These are phyloP conservation scores for Spodoptera litura DNA, from an alignment of 1,140 invertebrate genomes.

Conservation along the genomic window DNA sequence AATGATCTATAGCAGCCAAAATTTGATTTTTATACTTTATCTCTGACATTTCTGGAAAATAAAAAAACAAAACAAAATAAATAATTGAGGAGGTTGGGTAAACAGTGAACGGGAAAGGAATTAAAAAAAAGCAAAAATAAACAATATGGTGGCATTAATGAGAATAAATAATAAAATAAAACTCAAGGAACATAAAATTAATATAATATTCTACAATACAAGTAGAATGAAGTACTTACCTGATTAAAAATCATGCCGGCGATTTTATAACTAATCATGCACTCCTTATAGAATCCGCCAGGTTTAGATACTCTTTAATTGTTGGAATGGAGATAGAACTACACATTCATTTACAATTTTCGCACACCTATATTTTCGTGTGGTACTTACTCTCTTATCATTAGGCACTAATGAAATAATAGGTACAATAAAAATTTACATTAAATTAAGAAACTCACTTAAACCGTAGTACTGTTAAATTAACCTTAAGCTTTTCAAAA, in stretches of 20 bases:
- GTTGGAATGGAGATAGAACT: not conserved
- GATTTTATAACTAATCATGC: slow-evolving; percentile 47
- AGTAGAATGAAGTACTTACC: slow-evolving; percentile 55
- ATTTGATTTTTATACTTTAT: slow-evolving; percentile 91
- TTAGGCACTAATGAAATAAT: too few relatives aligned
- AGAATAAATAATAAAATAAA: slow-evolving; percentile 3
- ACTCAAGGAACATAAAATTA: not conserved
- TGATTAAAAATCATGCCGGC: slow-evolving; percentile 79
- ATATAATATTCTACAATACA: too few relatives aligned
- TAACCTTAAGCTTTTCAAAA: too few relatives aligned
- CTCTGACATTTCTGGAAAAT: slow-evolving; percentile 81
- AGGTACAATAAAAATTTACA: too few relatives aligned
- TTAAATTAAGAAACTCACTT: too few relatives aligned
- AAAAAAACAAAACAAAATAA: slow-evolving; percentile 57
- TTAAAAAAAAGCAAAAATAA: not conserved
- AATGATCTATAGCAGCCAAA: slow-evolving; percentile 93
- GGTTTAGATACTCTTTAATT: not conserved
- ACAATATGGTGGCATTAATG: not conserved
- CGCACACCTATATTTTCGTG: too few relatives aligned
- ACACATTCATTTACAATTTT: too few relatives aligned
- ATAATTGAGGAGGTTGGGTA: slow-evolving; percentile 12
- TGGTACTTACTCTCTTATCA: too few relatives aligned
- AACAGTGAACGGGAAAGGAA: not conserved
- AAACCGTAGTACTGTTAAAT: too few relatives aligned
- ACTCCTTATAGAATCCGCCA: not conserved